These are phyloP conservation scores for Cantharis rufa DNA, from an alignment of 2,888 invertebrate genomes.

Conservation along the genomic window DNA sequence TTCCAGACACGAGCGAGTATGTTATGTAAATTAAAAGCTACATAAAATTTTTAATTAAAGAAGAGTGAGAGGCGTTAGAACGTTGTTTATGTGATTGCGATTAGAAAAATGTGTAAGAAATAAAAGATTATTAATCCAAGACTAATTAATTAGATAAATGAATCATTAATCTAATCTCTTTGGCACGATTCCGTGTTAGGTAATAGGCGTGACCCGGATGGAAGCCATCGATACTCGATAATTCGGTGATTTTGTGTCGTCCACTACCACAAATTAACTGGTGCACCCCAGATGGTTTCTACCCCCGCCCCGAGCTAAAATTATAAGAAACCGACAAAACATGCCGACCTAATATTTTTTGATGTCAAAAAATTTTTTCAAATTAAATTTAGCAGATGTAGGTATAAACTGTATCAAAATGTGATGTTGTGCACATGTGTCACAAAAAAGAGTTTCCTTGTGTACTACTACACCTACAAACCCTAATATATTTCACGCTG, in stretches of 20 bases:
- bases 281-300: constrained; percentile 47
- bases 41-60: background rate
- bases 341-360: constrained; percentile 36
- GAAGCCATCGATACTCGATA: constrained; percentile 55
- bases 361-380: constrained; percentile 10
- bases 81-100: background rate
- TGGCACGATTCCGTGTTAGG: constrained; percentile 42
- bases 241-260: constrained; percentile 45
- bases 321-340: constrained; percentile 41
- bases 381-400: constrained; percentile 14
- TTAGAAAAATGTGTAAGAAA: background rate
- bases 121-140: constrained; percentile 9
- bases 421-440: constrained; percentile 18
- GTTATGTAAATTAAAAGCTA: background rate
- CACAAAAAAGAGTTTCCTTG: constrained; percentile 19
- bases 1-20: background rate
- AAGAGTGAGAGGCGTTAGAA: background rate
- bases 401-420: constrained; percentile 9
- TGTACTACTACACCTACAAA: constrained; percentile 19
- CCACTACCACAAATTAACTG: constrained; percentile 45
- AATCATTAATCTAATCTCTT: constrained; percentile 30
- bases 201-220: constrained; percentile 52
- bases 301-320: constrained; percentile 31
- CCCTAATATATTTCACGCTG: constrained; percentile 19
- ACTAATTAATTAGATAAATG: constrained; percentile 22